Evolutionary conservation across 2,113 vertebrate genomes (phyloP).

Genomic region (Chitala chitala): DNA sequence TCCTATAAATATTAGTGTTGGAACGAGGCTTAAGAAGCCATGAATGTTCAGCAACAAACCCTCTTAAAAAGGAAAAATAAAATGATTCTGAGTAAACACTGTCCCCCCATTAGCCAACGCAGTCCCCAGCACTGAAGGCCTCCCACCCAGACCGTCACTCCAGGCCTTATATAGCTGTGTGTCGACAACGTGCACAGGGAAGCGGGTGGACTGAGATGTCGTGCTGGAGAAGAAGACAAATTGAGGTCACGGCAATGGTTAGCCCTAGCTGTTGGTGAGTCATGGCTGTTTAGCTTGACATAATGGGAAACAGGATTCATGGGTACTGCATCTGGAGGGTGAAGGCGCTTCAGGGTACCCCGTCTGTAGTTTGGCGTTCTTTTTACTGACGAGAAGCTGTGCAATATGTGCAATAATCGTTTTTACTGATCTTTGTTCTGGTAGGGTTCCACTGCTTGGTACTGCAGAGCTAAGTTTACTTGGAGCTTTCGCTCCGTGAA

Average conservation of each 20-base stretch:
- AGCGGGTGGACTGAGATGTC: neutral
- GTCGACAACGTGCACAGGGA: neutral
- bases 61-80: constrained; percentile 9
- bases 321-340: neutral
- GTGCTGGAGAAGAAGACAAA: neutral
- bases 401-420: too few relatives aligned
- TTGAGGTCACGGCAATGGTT: constrained; percentile 2
- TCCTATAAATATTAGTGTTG: constrained; percentile 27
- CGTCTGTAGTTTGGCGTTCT: neutral
- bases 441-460: too few relatives aligned
- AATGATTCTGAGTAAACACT: constrained; percentile 27
- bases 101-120: neutral
- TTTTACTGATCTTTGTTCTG: too few relatives aligned
- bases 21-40: constrained; percentile 6
- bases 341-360: neutral
- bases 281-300: neutral
- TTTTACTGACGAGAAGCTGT: too few relatives aligned
- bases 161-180: constrained; percentile 23
- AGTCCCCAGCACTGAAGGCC: neutral
- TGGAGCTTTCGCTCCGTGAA: too few relatives aligned
- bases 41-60: neutral
- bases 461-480: too few relatives aligned
- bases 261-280: neutral
- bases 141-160: neutral
- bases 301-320: neutral